These are phyloP conservation scores for Orgyia antiqua DNA, from an alignment of 2,888 invertebrate genomes.

Conservation along the genomic window DNA sequence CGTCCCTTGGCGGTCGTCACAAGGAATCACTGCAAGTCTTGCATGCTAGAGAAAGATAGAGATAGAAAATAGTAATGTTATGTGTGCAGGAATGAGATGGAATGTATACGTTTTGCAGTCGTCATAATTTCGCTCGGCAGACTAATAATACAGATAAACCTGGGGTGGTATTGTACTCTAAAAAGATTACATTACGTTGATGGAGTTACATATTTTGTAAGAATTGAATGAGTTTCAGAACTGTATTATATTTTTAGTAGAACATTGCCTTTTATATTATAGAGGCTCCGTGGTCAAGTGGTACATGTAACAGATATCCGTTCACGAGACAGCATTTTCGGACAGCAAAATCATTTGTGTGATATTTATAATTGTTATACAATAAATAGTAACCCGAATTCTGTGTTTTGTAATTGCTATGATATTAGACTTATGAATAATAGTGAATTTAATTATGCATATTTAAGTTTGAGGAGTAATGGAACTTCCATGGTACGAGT, in stretches of 20 bases:
- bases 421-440: no score
- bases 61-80: constrained; percentile 19
- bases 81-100: constrained; percentile 34
- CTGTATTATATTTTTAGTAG: neutral
- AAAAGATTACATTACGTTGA: constrained; percentile 8
- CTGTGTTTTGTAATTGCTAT: no score
- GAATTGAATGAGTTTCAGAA: constrained; percentile 2
- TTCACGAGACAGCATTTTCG: no score
- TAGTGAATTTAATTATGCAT: no score
- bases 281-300: no score
- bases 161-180: constrained; percentile 28
- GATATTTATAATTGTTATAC: no score
- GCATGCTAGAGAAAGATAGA: constrained; percentile 37
- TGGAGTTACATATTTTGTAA: constrained; percentile 5
- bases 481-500: no score
- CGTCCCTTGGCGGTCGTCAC: constrained; percentile 54
- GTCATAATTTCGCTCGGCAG: constrained; percentile 79
- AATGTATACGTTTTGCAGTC: constrained; percentile 69
- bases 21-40: constrained; percentile 58
- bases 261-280: no score
- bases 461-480: no score
- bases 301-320: no score
- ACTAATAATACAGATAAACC: constrained; percentile 78
- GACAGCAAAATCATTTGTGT: no score
- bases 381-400: no score